Evolutionary conservation across 2,888 invertebrate genomes (phyloP).

Genomic region (Acanthopleura granulata): DNA sequence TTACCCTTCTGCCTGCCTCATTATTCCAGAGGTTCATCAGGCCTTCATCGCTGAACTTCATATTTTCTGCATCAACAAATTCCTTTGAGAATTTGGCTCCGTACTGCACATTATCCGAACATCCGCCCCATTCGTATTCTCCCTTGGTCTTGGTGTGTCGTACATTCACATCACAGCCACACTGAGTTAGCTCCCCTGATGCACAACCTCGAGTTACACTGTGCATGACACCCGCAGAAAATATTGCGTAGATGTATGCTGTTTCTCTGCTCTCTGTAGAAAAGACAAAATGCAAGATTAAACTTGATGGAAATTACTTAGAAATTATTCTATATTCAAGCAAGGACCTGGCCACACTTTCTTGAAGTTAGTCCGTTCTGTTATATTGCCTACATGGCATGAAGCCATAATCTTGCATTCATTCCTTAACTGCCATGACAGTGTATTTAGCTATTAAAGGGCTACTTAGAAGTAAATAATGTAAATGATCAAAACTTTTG

Average conservation of each 20-base stretch:
- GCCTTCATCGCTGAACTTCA: slow-evolving; percentile 81
- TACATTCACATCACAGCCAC: slow-evolving; percentile 88
- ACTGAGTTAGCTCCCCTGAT: slow-evolving; percentile 81
- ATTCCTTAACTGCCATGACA: too few species aligned
- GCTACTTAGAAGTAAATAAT: too few species aligned
- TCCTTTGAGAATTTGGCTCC: slow-evolving; percentile 88
- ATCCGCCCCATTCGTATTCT: slow-evolving; percentile 87
- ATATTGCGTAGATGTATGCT: slow-evolving; percentile 89
- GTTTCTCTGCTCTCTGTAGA: slow-evolving; percentile 87
- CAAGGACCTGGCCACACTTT: too few species aligned
- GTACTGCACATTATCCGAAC: slow-evolving; percentile 82
- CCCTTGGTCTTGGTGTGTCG: slow-evolving; percentile 78
- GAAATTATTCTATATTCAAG: too few species aligned
- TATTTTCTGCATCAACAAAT: slow-evolving; percentile 87
- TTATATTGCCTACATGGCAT: too few species aligned
- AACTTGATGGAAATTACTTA: not conserved
- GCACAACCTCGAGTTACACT: slow-evolving; percentile 86
- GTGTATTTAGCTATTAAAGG: too few species aligned
- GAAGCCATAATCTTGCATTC: too few species aligned
- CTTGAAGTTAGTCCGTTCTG: too few species aligned
- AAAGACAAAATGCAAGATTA: slow-evolving; percentile 2
- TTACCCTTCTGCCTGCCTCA: slow-evolving; percentile 89
- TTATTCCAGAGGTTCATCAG: slow-evolving; percentile 94
- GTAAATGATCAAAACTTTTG: too few species aligned
- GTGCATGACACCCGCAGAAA: slow-evolving; percentile 90